Evolutionary conservation across 2,113 vertebrate genomes (phyloP), one percentile per base, ranked within the genome.

Genomic region (Poeciliopsis occidentalis): DNA sequence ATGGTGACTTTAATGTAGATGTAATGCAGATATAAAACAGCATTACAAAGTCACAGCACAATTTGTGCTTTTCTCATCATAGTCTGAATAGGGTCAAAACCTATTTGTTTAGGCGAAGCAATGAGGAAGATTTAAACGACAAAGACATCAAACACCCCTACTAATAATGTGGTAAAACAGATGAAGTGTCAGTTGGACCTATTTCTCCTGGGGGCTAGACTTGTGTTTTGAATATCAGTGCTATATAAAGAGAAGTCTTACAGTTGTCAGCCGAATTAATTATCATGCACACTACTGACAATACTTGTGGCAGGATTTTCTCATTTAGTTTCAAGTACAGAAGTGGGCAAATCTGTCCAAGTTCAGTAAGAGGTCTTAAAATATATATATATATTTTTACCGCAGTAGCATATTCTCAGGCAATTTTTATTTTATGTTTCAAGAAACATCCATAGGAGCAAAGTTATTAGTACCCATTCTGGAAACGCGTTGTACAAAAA

Each of bases 1-100:
- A 89, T 30, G 66, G 75, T 74, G 76, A 64, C 80, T 78, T 69
- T 12, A 80, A 69, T 60, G 60, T 76, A 69, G 37, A 73, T 57
- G 75, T 64, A 44, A 70, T 80, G 41, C 37, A 62, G 57, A 74
- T 85, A 74, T 64, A 74, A 27, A 76, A 64, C 3, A 68, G 27
- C 30, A 76, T 70, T 60, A 64, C 29, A 75, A 66, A 78, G 60
- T 65, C 26, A 72, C 39, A 72, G 64, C 61, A 39, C 44, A 71
- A 22, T 66, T 69, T 76, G 60, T 8, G 22, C 17, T 73, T 78
- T 71, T 70, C 67, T 85, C 66, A 61, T 17, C 79, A 78, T 67
- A 73, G 51, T 67, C 54, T 61, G 61, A 65, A 69, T 32, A 65
- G 60, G 13, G 65, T 83, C 64, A 69, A 12, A 11, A 47, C 34